Conservation (phyloP, 2,113 vertebrate genomes). For the Bettongia penicillata region DNA sequence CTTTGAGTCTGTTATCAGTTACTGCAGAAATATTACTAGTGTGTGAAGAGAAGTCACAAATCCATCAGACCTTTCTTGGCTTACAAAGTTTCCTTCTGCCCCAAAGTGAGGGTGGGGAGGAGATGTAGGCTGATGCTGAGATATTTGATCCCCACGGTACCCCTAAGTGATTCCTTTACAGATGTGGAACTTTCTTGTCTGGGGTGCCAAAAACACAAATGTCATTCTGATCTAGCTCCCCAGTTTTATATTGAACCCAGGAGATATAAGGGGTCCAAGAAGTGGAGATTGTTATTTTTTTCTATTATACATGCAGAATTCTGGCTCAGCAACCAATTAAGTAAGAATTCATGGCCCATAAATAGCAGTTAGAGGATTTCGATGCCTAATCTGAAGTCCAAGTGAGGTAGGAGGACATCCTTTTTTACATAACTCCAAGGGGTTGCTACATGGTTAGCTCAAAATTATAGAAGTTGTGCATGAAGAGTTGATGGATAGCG, state of each 20-base stretch:
- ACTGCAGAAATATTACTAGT: not conserved
- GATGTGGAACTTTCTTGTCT: not conserved
- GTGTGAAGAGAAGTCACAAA: not conserved
- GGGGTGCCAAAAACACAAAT: not conserved
- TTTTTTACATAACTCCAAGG: not conserved
- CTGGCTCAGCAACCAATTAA: not conserved
- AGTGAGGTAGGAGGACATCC: not conserved
- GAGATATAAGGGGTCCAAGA: not conserved
- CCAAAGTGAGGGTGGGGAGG: not conserved
- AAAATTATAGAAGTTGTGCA: not conserved
- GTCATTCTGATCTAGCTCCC: not conserved
- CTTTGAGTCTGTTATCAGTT: not conserved
- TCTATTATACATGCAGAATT: not conserved
- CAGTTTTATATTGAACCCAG: not conserved
- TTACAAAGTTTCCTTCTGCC: not conserved
- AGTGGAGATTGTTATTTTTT: not conserved
- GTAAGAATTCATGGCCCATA: not conserved
- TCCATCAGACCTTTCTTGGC: not conserved
- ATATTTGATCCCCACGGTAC: not conserved
- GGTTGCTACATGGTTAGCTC: not conserved
- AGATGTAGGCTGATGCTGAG: not conserved
- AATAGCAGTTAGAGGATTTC: not conserved
- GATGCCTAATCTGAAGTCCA: not conserved
- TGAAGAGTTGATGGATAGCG: not conserved
- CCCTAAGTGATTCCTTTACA: not conserved